Evolutionary conservation across 2,888 invertebrate species (phyloP), one percentile per base, ranked within the genome.

Genomic region (Drosophila anomelani): DNA sequence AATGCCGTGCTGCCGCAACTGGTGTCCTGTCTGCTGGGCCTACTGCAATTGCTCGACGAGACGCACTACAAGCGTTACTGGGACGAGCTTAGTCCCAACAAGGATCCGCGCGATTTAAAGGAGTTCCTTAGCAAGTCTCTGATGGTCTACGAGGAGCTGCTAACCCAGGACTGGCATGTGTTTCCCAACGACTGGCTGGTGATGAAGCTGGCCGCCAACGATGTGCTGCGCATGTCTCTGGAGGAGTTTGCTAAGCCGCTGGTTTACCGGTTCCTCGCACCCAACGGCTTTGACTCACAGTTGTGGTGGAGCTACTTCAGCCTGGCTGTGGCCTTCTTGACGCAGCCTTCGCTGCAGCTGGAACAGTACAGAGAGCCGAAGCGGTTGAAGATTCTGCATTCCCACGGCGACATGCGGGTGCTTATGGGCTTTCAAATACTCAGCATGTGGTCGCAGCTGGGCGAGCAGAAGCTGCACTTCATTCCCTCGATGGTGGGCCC

Each of bases 401-500:
- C 95, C 64, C 96, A 97, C 89, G 96, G 96, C 2, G 97, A 98
- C 89, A 97, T 98, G 98, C 94, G 98, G 61, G 97, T 98, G 3
- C 94, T 96, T 17, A 98, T 98, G 95, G 98, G 98, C 34, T 95
- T 97, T 90, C 97, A 98, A 90, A 97, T 98, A 79, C 94, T 98
- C 12, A 96, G 96, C 26, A 97, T 97, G 93, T 98, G 98, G 98
- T 96, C 96, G 34, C 95, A 96, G 85, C 93, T 98, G 72, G 97
- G 97, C 94, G 96, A 96, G 59, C 96, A 97, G 46, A 98, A 98
- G 91, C 93, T 97, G 3, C 95, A 97, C 91, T 96, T 98, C 83
- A 96, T 98, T 77, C 98, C 98, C 0, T 96, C 96, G 0, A 97
- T 98, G 94, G 98, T 98, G 9, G 98, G 98, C 0, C 98, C 98